phyloP scores from a whole-genome alignment of 2,888 invertebrate species.

The Trichogramma evanescens region DNA sequence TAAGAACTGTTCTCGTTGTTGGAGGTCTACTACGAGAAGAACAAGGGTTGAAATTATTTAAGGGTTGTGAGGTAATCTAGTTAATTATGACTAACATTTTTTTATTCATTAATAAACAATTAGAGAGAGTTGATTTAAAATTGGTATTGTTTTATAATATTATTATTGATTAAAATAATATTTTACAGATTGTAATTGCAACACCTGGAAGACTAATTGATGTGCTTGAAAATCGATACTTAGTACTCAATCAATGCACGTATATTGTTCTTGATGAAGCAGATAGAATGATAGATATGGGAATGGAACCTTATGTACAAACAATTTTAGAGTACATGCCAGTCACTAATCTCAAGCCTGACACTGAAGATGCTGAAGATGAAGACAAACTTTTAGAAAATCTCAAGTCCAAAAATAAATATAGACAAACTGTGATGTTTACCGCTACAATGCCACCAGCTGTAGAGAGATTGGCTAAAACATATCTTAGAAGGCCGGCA shows the following conservation, averaged over 20 bases:
- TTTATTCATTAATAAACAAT: neutral
- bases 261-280: slow-evolving; percentile 96
- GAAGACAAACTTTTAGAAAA: slow-evolving; percentile 83
- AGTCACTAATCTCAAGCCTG: slow-evolving; percentile 95
- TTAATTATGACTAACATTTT: neutral
- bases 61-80: slow-evolving; percentile 80
- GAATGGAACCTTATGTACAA: slow-evolving; percentile 97
- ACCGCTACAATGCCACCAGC: slow-evolving; percentile 99
- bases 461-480: slow-evolving; percentile 90
- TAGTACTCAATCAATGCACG: slow-evolving; percentile 94
- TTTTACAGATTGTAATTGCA: slow-evolving; percentile 84
- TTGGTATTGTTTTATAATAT: neutral
- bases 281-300: slow-evolving; percentile 99
- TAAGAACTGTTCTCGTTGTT: slow-evolving; percentile 95
- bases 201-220: slow-evolving; percentile 99
- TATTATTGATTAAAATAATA: neutral
- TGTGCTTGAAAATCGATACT: slow-evolving; percentile 94
- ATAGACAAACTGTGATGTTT: slow-evolving; percentile 99
- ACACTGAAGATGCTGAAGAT: slow-evolving; percentile 96
- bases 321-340: slow-evolving; percentile 97
- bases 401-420: slow-evolving; percentile 93
- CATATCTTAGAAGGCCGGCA: slow-evolving; percentile 90
- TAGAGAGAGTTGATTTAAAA: neutral
- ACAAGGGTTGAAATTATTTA: slow-evolving; percentile 90
- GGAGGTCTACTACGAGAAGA: slow-evolving; percentile 96